Evolutionary conservation across 2,113 vertebrate genomes (phyloP).

Genomic region (Bolborhynchus lineola): DNA sequence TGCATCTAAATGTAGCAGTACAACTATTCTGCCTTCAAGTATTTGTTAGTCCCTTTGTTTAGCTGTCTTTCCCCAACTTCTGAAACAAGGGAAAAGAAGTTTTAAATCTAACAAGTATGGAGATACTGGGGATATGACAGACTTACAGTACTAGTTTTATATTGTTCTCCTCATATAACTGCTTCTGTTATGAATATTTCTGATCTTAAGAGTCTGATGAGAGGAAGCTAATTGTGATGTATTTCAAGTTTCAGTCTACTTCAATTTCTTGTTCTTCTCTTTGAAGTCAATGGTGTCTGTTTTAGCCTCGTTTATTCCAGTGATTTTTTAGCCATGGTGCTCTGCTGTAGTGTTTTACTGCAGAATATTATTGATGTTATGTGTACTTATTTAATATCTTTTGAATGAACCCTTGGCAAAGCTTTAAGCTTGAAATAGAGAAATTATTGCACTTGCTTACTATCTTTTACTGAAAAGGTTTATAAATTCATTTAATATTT

Average conservation of each 20-base stretch:
- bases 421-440: not conserved
- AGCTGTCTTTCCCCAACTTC: not conserved
- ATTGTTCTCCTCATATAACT: not conserved
- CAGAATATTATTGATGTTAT: not conserved
- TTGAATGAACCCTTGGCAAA: not conserved
- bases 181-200: not conserved
- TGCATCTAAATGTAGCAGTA: not conserved
- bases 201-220: not conserved
- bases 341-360: not conserved
- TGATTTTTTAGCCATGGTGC: not conserved
- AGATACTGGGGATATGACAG: not conserved
- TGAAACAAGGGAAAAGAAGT: not conserved
- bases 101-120: not conserved
- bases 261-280: not conserved
- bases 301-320: not conserved
- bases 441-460: not conserved
- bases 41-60: not conserved
- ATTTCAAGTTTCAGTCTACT: not conserved
- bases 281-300: not conserved
- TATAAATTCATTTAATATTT: not conserved
- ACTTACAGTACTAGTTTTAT: not conserved
- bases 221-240: not conserved
- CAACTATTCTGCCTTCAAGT: not conserved
- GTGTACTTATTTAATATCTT: not conserved
- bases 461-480: not conserved